Evolutionary conservation across 2,113 vertebrate genomes (phyloP), one percentile per base, ranked within the genome.

Genomic region (Nyctibius bracteatus): DNA sequence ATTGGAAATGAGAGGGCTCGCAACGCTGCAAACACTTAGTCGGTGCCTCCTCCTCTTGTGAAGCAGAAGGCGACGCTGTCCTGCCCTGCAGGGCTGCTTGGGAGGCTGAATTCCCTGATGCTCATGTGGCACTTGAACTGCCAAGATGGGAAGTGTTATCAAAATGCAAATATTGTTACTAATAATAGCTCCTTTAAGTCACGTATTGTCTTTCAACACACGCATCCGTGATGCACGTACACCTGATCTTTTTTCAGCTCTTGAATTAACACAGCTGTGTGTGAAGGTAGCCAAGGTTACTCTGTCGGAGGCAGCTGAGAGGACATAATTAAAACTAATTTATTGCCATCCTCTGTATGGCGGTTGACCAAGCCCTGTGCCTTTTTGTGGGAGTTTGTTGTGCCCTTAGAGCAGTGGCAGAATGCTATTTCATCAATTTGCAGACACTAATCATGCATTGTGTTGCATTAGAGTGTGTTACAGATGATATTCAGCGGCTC

Each of bases 161-260:
- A 66, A 85, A 82, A 35, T 24, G 44, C 27, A 87, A 79, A 55
- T 74, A 41, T 35, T 63, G 14, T 61, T 74, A 23, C 70, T 74
- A 86, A 54, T 46, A 94, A 77, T 28, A 71, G 25, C 24, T 82
- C 46, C 47, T 61, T 81, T 73, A 46, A 80, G 28, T 80, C 54
- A 65, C 3, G 2, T 10, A 11, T 20, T 41, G 31, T 46, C 31
- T 90, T 88, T 49, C 37, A 66, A 27, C 63, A 39, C 25, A 43
- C 0, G 0, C 22, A 51, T 68, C 47, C 86, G 59, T 74, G 81
- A 82, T 19, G 24, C 14, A 8, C 20, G 4, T 11, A 20, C 37
- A 54, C 66, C 33, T 0, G 0, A 6, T 9, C n/a, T 24, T 52
- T 74, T 93, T 94, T 17, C 46, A 86, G 25, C 46, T 70, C 81